Conservation (phyloP, 2,888 invertebrate species). For the Hydrotaea cyrtoneurina region DNA sequence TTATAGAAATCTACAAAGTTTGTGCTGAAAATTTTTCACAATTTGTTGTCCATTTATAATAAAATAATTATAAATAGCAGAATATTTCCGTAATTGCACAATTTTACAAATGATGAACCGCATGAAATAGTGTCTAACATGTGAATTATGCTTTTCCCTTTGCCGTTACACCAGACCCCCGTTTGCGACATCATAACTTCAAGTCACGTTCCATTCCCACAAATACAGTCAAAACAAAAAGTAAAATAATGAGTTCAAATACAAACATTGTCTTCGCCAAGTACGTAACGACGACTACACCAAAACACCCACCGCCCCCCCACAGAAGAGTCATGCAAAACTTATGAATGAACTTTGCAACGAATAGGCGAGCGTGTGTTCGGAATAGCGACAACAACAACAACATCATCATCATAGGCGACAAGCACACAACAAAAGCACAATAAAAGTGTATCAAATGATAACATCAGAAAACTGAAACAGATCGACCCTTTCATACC, state of each 20-base stretch:
- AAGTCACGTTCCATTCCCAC: slow-evolving; percentile 53
- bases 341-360: slow-evolving; percentile 48
- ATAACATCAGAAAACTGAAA: neutral
- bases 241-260: slow-evolving; percentile 12
- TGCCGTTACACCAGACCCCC: neutral
- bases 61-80: too few species aligned
- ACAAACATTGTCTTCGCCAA: slow-evolving; percentile 50
- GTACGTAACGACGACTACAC: neutral
- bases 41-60: too few species aligned
- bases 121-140: neutral
- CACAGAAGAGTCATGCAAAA: neutral
- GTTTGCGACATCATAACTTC: slow-evolving; percentile 18
- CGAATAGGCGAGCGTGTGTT: slow-evolving; percentile 24
- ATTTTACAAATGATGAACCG: too few species aligned
- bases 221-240: slow-evolving; percentile 3
- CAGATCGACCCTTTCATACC: neutral
- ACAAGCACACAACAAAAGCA: neutral
- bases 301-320: neutral
- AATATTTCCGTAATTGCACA: too few species aligned
- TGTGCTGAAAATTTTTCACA: too few species aligned
- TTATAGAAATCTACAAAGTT: too few species aligned
- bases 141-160: neutral
- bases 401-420: neutral
- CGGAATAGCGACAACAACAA: slow-evolving; percentile 48
- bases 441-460: slow-evolving; percentile 25